Base-by-base conservation (phyloP, 2,797 vertebrate species). In the Manis javanica region DNA sequence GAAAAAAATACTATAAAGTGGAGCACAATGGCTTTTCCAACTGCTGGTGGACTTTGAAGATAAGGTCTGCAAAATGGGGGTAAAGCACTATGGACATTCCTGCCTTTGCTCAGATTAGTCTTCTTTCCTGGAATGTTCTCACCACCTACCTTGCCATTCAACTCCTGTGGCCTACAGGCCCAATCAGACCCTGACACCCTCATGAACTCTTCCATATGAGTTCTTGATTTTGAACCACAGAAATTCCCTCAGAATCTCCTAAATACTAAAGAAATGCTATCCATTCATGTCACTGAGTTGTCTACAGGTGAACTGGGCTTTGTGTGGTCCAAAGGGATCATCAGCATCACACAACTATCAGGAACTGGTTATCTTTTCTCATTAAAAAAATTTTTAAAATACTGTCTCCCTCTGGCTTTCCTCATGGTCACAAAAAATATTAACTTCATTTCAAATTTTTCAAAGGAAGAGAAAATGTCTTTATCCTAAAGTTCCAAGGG, bases 381-480 rank as follows among this genome's bases (percentile, higher is more conserved):
- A 14, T 49, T 59, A 0, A 19, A 29, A 13, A 42, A 63, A 53
- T 49, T 90, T 85, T 29, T 39, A 24, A 66, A 39, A 42, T 53
- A 83, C 49, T 83, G 11, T 75, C 88, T 96, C 31, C 68, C 39
- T 90, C 37, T 68, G 42, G 37, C 18, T 87, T 53, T 92, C 71
- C 57, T 63, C 12, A 8, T n/a, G 39, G 46, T 68, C 86, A 72
- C 64, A 95, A 87, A 94, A 87, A 72, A 31, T 51, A 46, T 46
- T 46, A 55, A 87, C 31, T 86, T 89, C 14, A 75, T 77, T 57
- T 59, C 24, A 34, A 11, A 66, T 13, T 94, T 90, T 86, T 37
- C 59, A 95, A 68, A 95, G 46, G 42, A 81, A 71, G 84, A 75
- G 66, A 71, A 61, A 88, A 91, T 74, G 18, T 21, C 29, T 57